Conservation (phyloP, 2,888 invertebrate species). For the Erebia palarica region DNA sequence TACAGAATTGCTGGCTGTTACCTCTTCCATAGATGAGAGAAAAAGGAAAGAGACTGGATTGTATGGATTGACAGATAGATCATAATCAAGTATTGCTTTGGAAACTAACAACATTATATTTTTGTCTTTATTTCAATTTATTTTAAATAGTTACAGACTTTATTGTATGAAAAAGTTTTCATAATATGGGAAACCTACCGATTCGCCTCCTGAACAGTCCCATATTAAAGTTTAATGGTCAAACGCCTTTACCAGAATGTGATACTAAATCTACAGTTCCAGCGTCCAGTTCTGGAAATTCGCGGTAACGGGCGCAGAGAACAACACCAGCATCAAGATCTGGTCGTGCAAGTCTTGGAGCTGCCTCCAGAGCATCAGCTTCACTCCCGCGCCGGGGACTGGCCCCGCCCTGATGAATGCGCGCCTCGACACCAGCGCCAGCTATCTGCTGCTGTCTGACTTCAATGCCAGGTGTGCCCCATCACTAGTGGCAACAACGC, state of each 20-base stretch:
- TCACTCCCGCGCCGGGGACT: constrained; percentile 76
- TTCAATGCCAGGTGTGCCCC: constrained; percentile 82
- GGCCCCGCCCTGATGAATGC: constrained; percentile 85
- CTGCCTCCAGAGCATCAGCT: constrained; percentile 93
- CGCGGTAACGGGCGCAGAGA: constrained; percentile 94
- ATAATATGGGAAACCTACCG: too few relatives aligned
- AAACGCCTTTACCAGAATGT: neutral
- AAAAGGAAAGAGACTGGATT: too few relatives aligned
- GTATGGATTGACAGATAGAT: too few relatives aligned
- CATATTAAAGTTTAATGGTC: neutral
- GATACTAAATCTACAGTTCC: constrained; percentile 28
- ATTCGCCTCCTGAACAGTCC: too few relatives aligned
- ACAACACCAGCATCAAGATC: constrained; percentile 94
- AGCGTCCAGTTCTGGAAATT: constrained; percentile 94
- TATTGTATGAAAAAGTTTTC: too few relatives aligned
- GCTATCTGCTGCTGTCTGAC: constrained; percentile 94
- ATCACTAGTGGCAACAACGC: too few relatives aligned
- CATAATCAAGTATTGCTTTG: too few relatives aligned
- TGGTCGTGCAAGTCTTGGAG: constrained; percentile 98
- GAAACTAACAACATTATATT: too few relatives aligned
- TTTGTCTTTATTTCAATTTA: too few relatives aligned
- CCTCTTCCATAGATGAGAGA: too few relatives aligned
- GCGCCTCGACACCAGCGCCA: constrained; percentile 91
- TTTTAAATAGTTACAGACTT: too few relatives aligned
- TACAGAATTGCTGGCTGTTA: too few relatives aligned